Conservation (phyloP, 2,797 vertebrate species). For the Pampus argenteus region DNA sequence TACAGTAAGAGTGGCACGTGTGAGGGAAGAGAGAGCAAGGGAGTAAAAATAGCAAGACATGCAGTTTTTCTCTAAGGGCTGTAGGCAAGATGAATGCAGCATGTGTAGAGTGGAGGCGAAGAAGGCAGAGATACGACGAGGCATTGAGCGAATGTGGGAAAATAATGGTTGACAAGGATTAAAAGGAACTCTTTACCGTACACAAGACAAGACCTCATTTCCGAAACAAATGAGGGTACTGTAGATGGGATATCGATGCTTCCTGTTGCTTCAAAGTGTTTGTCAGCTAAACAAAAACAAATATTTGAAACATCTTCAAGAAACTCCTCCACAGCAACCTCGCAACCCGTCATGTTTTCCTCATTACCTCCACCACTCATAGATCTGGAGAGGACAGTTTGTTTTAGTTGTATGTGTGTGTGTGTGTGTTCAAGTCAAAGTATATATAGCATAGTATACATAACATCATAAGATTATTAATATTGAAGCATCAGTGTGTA, state of each 20-base stretch:
- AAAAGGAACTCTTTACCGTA: constrained; percentile 60
- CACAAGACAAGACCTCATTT: constrained; percentile 54
- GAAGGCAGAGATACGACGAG: constrained; percentile 20
- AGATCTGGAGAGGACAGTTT: no score
- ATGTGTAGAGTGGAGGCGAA: constrained; percentile 41
- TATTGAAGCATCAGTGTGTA: no score
- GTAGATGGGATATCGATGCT: constrained; percentile 31
- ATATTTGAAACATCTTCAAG: constrained; percentile 45
- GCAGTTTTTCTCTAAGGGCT: constrained; percentile 56
- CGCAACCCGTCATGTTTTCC: constrained; percentile 37
- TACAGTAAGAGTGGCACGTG: constrained; percentile 62
- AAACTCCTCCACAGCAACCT: constrained; percentile 3
- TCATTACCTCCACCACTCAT: no score
- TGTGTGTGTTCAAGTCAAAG: no score
- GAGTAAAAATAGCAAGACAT: constrained; percentile 47
- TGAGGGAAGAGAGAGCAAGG: constrained; percentile 34
- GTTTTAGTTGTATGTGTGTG: no score
- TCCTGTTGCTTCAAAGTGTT: constrained; percentile 55
- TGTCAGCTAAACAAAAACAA: constrained; percentile 52
- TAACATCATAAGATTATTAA: no score
- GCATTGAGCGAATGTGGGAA: constrained; percentile 32
- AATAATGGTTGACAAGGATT: constrained; percentile 70
- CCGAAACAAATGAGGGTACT: constrained; percentile 62
- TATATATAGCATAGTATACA: no score
- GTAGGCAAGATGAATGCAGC: constrained; percentile 60